These are phyloP conservation scores for Tursiops truncatus DNA, from an alignment of 2,113 vertebrate genomes.

Conservation along the genomic window DNA sequence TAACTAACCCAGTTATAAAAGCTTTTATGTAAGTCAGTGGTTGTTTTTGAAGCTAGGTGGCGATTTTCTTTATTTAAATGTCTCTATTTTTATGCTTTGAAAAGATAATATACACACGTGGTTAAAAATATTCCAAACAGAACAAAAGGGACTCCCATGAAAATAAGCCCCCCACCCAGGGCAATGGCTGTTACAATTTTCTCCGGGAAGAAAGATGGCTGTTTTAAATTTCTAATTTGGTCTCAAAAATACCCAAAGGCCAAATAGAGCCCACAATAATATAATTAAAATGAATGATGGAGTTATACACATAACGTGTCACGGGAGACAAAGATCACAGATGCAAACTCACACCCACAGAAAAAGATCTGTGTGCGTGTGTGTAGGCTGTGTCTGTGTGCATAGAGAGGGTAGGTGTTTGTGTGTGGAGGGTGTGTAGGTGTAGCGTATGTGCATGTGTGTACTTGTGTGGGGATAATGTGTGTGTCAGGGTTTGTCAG, in stretches of 20 bases:
- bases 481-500: not conserved
- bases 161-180: not conserved
- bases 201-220: not conserved
- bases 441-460: not conserved
- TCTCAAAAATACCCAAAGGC: slow-evolving; percentile 65
- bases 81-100: slow-evolving; percentile 29
- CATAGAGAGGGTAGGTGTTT: not conserved
- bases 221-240: slow-evolving; percentile 61
- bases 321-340: not conserved
- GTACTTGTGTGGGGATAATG: not conserved
- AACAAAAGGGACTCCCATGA: not conserved
- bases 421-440: not conserved
- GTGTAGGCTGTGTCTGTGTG: not conserved
- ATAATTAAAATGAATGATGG: slow-evolving; percentile 69
- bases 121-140: not conserved
- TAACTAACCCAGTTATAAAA: slow-evolving; percentile 32
- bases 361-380: not conserved
- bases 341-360: not conserved
- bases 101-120: not conserved
- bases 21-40: not conserved
- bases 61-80: slow-evolving; percentile 34
- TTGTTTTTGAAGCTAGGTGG: slow-evolving; percentile 7
- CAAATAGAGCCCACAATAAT: slow-evolving; percentile 51
- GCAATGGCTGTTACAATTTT: not conserved
- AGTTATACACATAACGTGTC: not conserved